These are phyloP conservation scores for Sarcophilus harrisii DNA, from an alignment of 2,797 vertebrate species.

Conservation along the genomic window DNA sequence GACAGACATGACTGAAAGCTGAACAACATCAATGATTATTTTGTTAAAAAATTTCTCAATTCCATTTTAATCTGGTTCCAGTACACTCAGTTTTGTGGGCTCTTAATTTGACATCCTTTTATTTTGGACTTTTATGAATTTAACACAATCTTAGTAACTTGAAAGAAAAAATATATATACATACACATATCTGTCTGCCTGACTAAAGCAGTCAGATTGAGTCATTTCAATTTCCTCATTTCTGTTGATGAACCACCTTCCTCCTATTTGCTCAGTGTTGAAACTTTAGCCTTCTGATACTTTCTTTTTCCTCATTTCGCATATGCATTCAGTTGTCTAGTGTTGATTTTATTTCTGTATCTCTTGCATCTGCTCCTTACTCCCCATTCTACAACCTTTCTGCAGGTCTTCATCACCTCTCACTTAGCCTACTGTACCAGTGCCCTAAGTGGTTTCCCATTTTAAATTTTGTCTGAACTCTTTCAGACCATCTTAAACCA, in stretches of 20 bases:
- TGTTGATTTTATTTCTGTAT: not conserved
- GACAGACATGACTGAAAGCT: not conserved
- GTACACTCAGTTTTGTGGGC: not conserved
- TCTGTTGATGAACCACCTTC: not conserved
- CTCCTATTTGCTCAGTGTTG: not conserved
- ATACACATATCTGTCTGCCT: no score
- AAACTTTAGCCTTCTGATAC: not conserved
- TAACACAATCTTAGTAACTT: not conserved
- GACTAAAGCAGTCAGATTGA: not conserved
- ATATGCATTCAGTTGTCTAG: not conserved
- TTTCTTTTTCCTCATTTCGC: not conserved
- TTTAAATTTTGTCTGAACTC: not conserved
- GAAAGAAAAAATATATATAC: not conserved
- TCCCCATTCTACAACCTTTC: not conserved
- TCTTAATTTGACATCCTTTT: not conserved
- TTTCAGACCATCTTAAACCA: not conserved
- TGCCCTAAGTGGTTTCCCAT: not conserved
- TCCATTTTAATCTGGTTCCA: not conserved
- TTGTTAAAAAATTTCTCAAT: not conserved
- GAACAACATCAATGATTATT: not conserved
- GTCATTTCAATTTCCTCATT: not conserved
- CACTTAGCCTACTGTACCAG: not conserved
- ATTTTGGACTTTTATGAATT: not conserved
- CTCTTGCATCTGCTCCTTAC: not conserved
- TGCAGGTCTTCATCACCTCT: not conserved